Evolutionary conservation across 2,113 vertebrate genomes (phyloP).

Genomic region (Benitochromis conjunctus): DNA sequence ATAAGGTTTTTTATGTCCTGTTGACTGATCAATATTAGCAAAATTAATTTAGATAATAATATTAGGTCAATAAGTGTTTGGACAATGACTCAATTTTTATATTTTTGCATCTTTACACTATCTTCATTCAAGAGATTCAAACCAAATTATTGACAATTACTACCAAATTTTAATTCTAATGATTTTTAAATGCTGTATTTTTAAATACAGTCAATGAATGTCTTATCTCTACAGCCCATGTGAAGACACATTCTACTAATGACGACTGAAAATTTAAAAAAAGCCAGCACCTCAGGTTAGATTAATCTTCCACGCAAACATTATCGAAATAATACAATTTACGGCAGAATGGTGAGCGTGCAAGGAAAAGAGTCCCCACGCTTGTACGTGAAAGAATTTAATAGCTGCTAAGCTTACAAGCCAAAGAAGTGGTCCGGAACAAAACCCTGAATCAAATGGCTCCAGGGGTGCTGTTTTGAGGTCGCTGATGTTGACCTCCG

Average conservation of each 20-base stretch:
- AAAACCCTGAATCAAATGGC: not conserved
- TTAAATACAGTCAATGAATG: not conserved
- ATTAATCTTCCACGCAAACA: not conserved
- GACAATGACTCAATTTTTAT: not conserved
- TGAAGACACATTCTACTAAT: not conserved
- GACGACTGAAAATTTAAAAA: not conserved
- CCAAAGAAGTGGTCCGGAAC: not conserved
- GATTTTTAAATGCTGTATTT: not conserved
- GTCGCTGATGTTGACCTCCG: not conserved
- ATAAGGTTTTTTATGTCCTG: not conserved
- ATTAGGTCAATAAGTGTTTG: not conserved
- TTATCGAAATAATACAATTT: not conserved
- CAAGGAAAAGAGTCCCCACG: not conserved
- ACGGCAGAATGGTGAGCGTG: not conserved
- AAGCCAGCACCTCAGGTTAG: not conserved
- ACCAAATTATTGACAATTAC: not conserved
- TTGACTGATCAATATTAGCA: not conserved
- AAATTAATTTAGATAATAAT: not conserved
- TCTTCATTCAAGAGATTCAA: not conserved
- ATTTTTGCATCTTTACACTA: not conserved
- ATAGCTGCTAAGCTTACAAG: not conserved
- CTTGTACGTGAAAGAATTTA: not conserved
- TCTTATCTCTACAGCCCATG: not conserved
- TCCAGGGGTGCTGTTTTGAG: not conserved
- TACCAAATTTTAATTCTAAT: not conserved